Conservation (phyloP, 23 tunicate genomes). For the Trididemnum clinides region DNA sequence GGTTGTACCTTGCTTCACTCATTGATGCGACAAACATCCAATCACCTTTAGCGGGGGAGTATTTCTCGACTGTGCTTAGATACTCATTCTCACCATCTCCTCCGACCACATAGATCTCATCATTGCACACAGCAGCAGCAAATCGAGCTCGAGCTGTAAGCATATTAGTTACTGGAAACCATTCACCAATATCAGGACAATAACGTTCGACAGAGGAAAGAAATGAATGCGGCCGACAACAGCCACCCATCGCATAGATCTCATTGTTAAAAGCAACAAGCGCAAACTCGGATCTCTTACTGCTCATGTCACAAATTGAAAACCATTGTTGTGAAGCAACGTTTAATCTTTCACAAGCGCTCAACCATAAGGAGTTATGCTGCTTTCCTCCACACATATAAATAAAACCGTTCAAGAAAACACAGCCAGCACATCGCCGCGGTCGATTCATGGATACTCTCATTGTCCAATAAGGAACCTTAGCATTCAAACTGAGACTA, state of each 20-base stretch:
- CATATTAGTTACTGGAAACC: neutral
- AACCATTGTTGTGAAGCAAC: neutral
- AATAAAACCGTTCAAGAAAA: neutral
- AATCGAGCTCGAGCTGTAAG: neutral
- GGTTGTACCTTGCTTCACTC: constrained; percentile 17
- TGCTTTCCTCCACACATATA: constrained; percentile 33
- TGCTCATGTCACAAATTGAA: neutral
- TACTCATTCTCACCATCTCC: neutral
- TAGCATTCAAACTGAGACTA: neutral
- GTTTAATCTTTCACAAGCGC: constrained; percentile 19
- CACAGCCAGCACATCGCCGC: constrained; percentile 35
- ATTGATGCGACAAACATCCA: neutral
- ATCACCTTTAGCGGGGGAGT: neutral
- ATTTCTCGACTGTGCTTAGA: constrained; percentile 6
- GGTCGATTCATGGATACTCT: neutral
- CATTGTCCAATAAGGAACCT: neutral
- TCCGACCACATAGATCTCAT: constrained; percentile 19
- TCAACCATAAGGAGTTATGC: constrained; percentile 30
- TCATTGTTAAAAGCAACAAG: neutral
- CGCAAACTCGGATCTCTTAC: constrained; percentile 16
- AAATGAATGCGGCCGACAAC: neutral
- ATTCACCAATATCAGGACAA: neutral
- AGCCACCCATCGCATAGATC: constrained; percentile 16
- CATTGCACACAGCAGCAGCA: constrained; percentile 22
- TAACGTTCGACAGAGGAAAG: neutral